Conservation (phyloP, 1,140 invertebrate genomes). For the Homarus americanus region DNA sequence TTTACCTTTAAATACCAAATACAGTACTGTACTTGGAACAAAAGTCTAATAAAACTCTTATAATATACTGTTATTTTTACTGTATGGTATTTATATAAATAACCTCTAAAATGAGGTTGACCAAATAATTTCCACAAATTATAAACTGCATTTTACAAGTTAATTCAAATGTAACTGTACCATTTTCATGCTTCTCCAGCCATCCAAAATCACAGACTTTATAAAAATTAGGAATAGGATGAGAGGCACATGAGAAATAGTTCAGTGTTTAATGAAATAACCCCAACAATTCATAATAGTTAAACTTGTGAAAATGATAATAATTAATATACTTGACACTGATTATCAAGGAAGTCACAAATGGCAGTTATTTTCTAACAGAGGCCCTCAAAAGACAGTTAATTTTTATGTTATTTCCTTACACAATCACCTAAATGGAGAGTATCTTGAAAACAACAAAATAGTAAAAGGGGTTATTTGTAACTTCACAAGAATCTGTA, state of each 20-base stretch:
- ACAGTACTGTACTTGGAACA: too few relatives aligned
- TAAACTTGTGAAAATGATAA: not conserved
- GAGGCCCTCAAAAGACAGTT: not conserved
- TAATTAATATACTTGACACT: not conserved
- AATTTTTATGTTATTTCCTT: not conserved
- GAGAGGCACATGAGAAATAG: conserved; percentile 1
- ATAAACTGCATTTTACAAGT: not conserved
- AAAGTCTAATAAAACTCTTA: too few relatives aligned
- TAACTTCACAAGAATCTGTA: not conserved
- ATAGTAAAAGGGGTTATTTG: not conserved
- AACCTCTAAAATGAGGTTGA: conserved; percentile 7
- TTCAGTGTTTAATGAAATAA: not conserved
- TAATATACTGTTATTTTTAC: too few relatives aligned
- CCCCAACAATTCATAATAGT: not conserved
- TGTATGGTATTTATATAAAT: not conserved
- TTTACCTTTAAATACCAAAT: too few relatives aligned
- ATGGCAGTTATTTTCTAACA: not conserved
- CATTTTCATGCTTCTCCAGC: not conserved
- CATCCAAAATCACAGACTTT: conserved; percentile 11
- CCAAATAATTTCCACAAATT: not conserved
- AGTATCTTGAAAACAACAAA: not conserved
- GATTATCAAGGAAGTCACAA: not conserved
- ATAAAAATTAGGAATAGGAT: conserved; percentile 8
- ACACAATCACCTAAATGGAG: too few relatives aligned
- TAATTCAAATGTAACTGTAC: not conserved